These are phyloP conservation scores for Rhorus exstirpatorius DNA, from an alignment of 2,888 invertebrate genomes.

Conservation along the genomic window DNA sequence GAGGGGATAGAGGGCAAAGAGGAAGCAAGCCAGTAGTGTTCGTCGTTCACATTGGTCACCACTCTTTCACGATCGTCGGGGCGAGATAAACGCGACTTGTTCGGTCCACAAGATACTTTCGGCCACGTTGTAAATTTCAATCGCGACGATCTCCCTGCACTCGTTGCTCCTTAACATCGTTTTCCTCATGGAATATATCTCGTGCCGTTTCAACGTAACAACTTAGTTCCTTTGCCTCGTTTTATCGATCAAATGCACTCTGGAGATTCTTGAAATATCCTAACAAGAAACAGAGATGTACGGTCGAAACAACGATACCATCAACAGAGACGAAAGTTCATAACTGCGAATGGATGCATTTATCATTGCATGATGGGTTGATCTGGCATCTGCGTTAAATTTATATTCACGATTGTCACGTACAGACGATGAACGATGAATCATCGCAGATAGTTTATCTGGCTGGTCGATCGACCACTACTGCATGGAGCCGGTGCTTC, in stretches of 20 bases:
- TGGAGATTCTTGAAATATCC: not conserved
- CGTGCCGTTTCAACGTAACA: not conserved
- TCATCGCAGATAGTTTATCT: slow-evolving; percentile 9
- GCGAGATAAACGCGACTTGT: slow-evolving; percentile 65
- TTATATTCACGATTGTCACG: not conserved
- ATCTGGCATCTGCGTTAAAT: no score
- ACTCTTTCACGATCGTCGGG: slow-evolving; percentile 67
- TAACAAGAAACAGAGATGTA: not conserved
- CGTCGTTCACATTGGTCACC: slow-evolving; percentile 57
- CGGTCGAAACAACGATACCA: not conserved
- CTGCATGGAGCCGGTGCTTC: not conserved
- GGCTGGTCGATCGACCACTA: not conserved
- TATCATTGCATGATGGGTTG: not conserved
- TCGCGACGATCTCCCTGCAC: slow-evolving; percentile 10
- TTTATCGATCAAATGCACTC: not conserved
- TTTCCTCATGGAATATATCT: not conserved
- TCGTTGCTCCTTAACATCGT: slow-evolving; percentile 21
- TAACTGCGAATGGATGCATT: not conserved
- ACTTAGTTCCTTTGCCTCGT: not conserved
- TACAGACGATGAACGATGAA: not conserved
- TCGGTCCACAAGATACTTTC: slow-evolving; percentile 34
- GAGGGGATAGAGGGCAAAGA: slow-evolving; percentile 26
- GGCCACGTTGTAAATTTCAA: slow-evolving; percentile 43
- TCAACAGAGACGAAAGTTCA: not conserved
- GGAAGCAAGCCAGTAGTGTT: slow-evolving; percentile 36